Evolutionary conservation across 1,140 invertebrate genomes (phyloP).

Genomic region (Lerema accius): DNA sequence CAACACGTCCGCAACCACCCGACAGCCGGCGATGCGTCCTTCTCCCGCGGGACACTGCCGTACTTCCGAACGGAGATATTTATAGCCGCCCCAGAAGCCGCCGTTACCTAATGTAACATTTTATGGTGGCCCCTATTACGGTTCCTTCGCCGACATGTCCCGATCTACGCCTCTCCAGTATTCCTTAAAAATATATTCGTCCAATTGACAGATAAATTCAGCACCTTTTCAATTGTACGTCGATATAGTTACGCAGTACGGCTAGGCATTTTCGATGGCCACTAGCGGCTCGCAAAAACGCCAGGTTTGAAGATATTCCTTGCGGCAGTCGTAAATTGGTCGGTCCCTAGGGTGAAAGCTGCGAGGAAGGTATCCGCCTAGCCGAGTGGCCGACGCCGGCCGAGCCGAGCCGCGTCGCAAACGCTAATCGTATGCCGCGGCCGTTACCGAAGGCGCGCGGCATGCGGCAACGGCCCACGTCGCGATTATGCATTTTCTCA

Average conservation of each 20-base stretch:
- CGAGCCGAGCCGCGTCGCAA: constrained; percentile 73
- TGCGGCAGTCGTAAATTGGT: constrained; percentile 81
- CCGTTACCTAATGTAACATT: constrained; percentile 81
- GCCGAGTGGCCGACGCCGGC: constrained; percentile 47
- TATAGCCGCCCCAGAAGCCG: constrained; percentile 79
- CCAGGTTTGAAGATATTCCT: constrained; percentile 75
- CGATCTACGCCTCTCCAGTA: constrained; percentile 42
- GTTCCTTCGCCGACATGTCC: constrained; percentile 55
- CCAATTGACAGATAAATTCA: constrained; percentile 38
- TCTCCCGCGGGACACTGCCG: constrained; percentile 76
- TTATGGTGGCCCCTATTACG: constrained; percentile 81
- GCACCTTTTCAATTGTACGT: background rate
- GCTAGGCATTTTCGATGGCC: constrained; percentile 43
- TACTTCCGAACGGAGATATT: constrained; percentile 80
- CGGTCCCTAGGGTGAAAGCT: constrained; percentile 58
- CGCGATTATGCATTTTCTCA: constrained; percentile 65
- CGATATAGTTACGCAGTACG: too few relatives aligned
- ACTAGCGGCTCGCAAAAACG: constrained; percentile 63
- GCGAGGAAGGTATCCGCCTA: constrained; percentile 7
- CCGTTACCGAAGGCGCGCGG: constrained; percentile 26
- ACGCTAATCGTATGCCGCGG: constrained; percentile 73
- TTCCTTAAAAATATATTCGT: constrained; percentile 49
- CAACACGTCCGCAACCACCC: constrained; percentile 73
- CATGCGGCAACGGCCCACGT: constrained; percentile 52
- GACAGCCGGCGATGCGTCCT: constrained; percentile 66